Percentiles rank a stretch among this genome's conserved stretches.
phyloP scores from a whole-genome alignment of 2,797 vertebrate genomes.

The Fundulus diaphanus region DNA sequence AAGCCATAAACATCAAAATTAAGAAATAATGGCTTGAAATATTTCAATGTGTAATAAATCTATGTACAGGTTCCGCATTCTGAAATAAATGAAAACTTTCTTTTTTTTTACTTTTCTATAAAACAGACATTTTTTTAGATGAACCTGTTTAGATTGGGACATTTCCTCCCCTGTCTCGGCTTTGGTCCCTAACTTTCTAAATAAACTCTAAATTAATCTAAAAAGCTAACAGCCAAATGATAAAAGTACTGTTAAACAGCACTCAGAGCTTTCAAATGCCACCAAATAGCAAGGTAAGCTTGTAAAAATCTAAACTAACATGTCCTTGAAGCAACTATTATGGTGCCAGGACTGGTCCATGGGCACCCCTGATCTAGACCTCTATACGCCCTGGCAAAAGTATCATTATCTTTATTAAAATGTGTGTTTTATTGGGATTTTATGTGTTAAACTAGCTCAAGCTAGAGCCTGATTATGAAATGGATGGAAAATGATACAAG shows the following conservation, averaged over 20 bases:
- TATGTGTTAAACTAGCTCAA: neutral
- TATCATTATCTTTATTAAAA: neutral
- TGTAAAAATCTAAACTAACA: neutral
- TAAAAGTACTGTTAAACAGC: neutral
- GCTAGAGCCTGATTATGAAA: neutral
- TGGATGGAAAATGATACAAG: too few relatives aligned
- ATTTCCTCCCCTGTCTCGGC: neutral
- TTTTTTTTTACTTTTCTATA: too few relatives aligned
- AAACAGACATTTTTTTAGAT: too few relatives aligned
- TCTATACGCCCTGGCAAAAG: neutral
- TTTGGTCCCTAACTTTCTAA: neutral
- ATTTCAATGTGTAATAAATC: too few relatives aligned
- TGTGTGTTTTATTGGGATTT: neutral
- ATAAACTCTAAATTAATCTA: neutral
- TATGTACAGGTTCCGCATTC: too few relatives aligned
- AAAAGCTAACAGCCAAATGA: neutral
- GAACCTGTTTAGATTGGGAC: neutral
- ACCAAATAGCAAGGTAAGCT: neutral
- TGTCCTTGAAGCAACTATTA: neutral
- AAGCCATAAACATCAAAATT: too few relatives aligned
- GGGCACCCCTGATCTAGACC: neutral
- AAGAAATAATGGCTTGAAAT: too few relatives aligned
- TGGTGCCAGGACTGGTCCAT: too few relatives aligned
- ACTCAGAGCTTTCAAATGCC: neutral
- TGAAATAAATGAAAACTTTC: too few relatives aligned